phyloP scores from a whole-genome alignment of 2,888 invertebrate species.

The Noctua janthina region DNA sequence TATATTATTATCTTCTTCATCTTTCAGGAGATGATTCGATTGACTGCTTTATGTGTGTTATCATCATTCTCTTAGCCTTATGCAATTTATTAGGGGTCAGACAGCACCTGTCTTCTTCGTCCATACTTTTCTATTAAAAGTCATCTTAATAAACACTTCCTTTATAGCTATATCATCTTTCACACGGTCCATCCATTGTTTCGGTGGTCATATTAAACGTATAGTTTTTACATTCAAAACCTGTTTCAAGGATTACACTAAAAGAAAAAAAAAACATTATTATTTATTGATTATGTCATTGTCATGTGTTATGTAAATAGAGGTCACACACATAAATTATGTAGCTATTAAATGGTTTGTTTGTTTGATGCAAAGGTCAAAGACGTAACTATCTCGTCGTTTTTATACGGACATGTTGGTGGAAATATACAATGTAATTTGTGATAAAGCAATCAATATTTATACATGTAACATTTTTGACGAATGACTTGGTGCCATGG shows the following conservation, averaged over 20 bases:
- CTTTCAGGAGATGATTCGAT: neutral
- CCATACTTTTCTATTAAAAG: neutral
- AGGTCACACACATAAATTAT: conserved; percentile 47
- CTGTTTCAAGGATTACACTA: neutral
- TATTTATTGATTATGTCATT: conserved; percentile 42
- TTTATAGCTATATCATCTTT: neutral
- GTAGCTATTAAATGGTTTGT: conserved; percentile 51
- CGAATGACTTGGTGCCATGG: conserved; percentile 1
- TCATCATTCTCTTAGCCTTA: neutral
- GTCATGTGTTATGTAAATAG: conserved; percentile 45
- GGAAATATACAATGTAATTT: conserved; percentile 23
- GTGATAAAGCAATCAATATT: conserved; percentile 12
- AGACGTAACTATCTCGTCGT: conserved; percentile 40
- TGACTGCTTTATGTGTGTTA: neutral
- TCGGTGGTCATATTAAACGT: too few species aligned
- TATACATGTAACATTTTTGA: neutral
- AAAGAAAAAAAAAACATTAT: neutral
- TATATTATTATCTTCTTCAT: neutral
- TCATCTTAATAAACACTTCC: neutral
- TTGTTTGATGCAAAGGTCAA: conserved; percentile 60
- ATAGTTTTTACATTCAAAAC: neutral
- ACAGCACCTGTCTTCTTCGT: neutral
- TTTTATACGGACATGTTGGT: conserved; percentile 20
- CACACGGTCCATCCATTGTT: neutral
- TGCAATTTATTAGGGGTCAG: neutral